phyloP scores from a whole-genome alignment of 2,113 vertebrate genomes.

The Spea bombifrons region DNA sequence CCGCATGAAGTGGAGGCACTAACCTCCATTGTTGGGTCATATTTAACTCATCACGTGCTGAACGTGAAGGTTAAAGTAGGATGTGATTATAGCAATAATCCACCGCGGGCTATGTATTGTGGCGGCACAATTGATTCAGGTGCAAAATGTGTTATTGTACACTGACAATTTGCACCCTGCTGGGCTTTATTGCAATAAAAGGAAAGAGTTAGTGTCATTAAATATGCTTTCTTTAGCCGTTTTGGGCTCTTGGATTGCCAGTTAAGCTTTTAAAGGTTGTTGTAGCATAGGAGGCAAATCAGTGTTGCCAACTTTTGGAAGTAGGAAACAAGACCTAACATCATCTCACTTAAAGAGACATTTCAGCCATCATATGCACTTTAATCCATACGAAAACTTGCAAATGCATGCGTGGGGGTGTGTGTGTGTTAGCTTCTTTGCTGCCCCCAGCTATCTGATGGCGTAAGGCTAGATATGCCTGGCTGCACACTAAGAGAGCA shows the following conservation, averaged over 20 bases:
- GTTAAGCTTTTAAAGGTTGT: conserved; percentile 34
- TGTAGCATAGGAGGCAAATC: neutral
- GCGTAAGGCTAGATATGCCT: too few species aligned
- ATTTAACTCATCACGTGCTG: conserved; percentile 42
- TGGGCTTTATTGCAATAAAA: conserved; percentile 24
- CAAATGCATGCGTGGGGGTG: too few species aligned
- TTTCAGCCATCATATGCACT: too few species aligned
- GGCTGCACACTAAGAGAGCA: too few species aligned
- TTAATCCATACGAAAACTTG: too few species aligned
- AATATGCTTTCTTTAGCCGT: conserved; percentile 22
- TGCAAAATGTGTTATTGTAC: conserved; percentile 36
- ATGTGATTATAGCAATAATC: conserved; percentile 39
- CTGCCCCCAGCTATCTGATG: too few species aligned
- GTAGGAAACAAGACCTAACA: neutral
- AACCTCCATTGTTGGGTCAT: conserved; percentile 28
- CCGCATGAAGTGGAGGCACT: conserved; percentile 23
- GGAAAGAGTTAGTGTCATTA: conserved; percentile 37
- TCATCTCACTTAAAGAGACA: neutral
- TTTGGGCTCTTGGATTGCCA: conserved; percentile 20
- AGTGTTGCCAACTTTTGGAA: conserved; percentile 20
- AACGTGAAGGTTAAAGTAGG: conserved; percentile 24
- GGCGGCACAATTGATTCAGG: conserved; percentile 30
- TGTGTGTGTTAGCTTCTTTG: too few species aligned
- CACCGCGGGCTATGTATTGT: conserved; percentile 19
- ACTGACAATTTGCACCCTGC: conserved; percentile 33